Conservation (phyloP, 2,888 invertebrate genomes). For the Ophion slaviceki region DNA sequence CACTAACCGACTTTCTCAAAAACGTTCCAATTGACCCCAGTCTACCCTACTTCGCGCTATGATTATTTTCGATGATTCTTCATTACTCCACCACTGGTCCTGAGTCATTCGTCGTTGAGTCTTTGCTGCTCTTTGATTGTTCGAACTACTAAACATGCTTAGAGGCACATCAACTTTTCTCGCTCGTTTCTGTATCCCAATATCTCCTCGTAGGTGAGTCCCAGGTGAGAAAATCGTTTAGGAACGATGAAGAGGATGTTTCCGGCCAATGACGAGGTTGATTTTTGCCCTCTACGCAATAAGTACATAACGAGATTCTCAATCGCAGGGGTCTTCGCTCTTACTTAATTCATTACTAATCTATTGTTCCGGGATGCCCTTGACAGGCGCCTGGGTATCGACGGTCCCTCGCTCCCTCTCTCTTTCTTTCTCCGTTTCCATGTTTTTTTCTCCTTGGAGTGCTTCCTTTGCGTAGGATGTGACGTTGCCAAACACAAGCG, state of each 20-base stretch:
- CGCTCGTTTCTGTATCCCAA: constrained; percentile 15
- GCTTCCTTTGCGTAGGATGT: constrained; percentile 57
- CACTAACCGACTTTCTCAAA: too few relatives aligned
- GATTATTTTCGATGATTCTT: constrained; percentile 35
- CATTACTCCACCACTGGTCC: neutral
- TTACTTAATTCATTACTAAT: constrained; percentile 73
- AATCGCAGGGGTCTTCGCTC: constrained; percentile 64
- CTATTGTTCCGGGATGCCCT: constrained; percentile 35
- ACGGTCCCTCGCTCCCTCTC: neutral
- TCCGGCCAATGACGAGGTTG: constrained; percentile 61
- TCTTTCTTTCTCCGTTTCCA: neutral
- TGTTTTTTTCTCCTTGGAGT: neutral
- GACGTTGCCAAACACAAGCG: constrained; percentile 68
- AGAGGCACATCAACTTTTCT: constrained; percentile 13
- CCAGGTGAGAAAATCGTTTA: constrained; percentile 35
- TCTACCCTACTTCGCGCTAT: neutral
- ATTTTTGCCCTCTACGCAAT: constrained; percentile 32
- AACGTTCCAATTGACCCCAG: too few relatives aligned
- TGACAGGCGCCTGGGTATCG: neutral
- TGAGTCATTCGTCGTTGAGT: constrained; percentile 8
- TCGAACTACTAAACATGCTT: constrained; percentile 18
- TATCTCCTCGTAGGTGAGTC: constrained; percentile 15
- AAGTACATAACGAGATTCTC: constrained; percentile 26
- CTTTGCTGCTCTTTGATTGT: neutral
- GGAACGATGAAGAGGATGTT: constrained; percentile 50